Evolutionary conservation across 2,797 vertebrate species (phyloP).

Genomic region (Semotilus atromaculatus): DNA sequence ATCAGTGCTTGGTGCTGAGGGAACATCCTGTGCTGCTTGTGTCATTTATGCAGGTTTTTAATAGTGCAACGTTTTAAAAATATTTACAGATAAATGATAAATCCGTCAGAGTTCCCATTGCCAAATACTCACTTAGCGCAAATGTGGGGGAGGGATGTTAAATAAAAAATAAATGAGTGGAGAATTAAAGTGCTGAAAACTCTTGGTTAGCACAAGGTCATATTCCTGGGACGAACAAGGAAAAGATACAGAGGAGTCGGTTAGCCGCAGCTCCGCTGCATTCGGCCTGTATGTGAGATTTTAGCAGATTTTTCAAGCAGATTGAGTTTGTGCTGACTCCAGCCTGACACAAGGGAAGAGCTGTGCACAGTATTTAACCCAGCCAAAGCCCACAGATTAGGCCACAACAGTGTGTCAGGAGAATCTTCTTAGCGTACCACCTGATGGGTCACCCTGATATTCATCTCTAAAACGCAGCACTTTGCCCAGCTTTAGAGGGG

Average conservation of each 20-base stretch:
- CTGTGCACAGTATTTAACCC: conserved; percentile 57
- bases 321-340: conserved; percentile 62
- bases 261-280: conserved; percentile 7
- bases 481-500: conserved; percentile 50
- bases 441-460: conserved; percentile 60
- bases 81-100: conserved; percentile 59
- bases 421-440: conserved; percentile 59
- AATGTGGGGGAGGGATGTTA: conserved; percentile 50
- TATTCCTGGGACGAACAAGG: conserved; percentile 29
- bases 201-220: conserved; percentile 52
- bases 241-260: conserved; percentile 35
- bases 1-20: conserved; percentile 8
- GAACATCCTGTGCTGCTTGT: conserved; percentile 42
- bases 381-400: conserved; percentile 60
- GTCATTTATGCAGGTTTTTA: conserved; percentile 33
- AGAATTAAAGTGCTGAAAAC: conserved; percentile 51
- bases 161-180: conserved; percentile 47
- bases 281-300: conserved; percentile 40
- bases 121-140: conserved; percentile 63
- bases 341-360: conserved; percentile 44
- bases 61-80: conserved; percentile 41
- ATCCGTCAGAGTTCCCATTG: conserved; percentile 50
- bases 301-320: conserved; percentile 60
- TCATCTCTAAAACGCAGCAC: conserved; percentile 59
- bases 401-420: conserved; percentile 53